Conservation (phyloP, 2,888 invertebrate species). For the Clostera curtula region DNA sequence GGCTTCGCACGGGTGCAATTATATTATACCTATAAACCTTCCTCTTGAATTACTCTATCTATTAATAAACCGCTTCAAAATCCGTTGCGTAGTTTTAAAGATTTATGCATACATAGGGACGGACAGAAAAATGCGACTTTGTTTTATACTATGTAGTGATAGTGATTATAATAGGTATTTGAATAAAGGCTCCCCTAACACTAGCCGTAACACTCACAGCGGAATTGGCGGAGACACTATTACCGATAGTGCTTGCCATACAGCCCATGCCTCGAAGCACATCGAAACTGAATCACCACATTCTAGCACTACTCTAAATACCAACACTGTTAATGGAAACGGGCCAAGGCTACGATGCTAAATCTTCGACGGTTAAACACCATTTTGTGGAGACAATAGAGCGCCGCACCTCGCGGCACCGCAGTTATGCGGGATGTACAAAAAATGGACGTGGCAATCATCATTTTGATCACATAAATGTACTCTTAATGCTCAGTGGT, state of each 20-base stretch:
- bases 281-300: conserved; percentile 9
- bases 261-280: conserved; percentile 46
- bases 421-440: conserved; percentile 8
- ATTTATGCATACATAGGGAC: no score
- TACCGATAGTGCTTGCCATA: conserved; percentile 42
- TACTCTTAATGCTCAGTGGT: no score
- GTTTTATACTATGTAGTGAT: no score
- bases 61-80: no score
- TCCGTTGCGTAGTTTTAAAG: no score
- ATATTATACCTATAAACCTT: no score
- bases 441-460: conserved; percentile 1
- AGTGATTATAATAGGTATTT: no score
- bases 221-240: conserved; percentile 26
- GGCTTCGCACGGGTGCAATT: no score
- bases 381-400: conserved; percentile 37
- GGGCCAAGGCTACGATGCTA: conserved; percentile 43
- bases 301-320: conserved; percentile 9
- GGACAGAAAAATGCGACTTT: no score
- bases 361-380: conserved; percentile 19
- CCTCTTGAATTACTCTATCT: no score
- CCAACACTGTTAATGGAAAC: conserved; percentile 22
- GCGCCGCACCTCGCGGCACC: conserved; percentile 36
- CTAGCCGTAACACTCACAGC: conserved; percentile 26
- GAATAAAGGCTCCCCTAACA: no score
- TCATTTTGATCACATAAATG: not conserved